A percentile compares a stretch with the other conserved stretches of the same genome.
phyloP scores from a whole-genome alignment of 2,113 vertebrate genomes.

The Pelecanoides urinatrix region DNA sequence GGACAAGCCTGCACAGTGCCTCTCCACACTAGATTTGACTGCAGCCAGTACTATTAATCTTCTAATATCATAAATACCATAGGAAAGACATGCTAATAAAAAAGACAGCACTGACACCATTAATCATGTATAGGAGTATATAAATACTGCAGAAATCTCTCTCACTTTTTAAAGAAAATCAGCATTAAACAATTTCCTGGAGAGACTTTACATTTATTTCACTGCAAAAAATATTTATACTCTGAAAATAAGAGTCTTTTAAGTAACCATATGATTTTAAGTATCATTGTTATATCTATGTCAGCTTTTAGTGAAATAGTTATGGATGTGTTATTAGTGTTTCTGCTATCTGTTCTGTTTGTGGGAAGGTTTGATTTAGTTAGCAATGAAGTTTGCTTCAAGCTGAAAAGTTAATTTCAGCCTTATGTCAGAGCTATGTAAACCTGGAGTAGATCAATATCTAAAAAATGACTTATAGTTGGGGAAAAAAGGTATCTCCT shows the following conservation, averaged over 20 bases:
- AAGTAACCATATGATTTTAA: neutral
- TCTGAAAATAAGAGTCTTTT: neutral
- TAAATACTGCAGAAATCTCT: neutral
- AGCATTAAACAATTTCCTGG: neutral
- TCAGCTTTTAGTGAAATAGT: neutral
- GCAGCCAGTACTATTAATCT: neutral
- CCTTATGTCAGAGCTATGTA: neutral
- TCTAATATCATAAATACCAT: neutral
- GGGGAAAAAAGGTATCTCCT: neutral
- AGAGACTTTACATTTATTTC: neutral
- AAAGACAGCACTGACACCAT: neutral
- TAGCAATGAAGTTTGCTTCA: neutral
- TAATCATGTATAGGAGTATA: neutral
- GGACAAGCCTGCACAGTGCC: neutral
- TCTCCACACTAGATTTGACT: neutral
- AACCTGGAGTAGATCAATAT: neutral
- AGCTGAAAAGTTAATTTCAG: neutral
- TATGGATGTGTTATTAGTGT: neutral
- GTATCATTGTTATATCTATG: neutral
- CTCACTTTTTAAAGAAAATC: neutral
- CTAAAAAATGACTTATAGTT: neutral
- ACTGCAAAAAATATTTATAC: neutral
- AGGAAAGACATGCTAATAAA: neutral
- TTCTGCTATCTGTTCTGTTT: neutral
- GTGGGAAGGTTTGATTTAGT: neutral